These are phyloP conservation scores for Gymnocheta viridis DNA, from an alignment of 2,888 invertebrate species.

Conservation along the genomic window DNA sequence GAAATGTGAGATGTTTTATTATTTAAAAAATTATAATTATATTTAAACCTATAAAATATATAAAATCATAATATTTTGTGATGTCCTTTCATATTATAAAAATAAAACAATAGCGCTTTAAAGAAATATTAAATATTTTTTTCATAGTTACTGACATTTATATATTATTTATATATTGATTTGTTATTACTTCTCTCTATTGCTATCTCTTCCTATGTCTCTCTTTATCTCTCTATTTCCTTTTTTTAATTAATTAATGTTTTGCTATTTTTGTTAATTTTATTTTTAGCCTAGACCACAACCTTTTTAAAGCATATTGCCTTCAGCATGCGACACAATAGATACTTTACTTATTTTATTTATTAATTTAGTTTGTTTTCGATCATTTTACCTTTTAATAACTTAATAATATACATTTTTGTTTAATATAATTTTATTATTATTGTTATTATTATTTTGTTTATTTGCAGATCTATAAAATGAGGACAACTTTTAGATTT, in stretches of 20 bases:
- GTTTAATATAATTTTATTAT: constrained; percentile 62
- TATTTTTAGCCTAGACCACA: constrained; percentile 44
- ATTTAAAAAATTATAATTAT: too few relatives aligned
- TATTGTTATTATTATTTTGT: constrained; percentile 61
- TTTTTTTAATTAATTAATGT: constrained; percentile 1
- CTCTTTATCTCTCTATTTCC: too few relatives aligned
- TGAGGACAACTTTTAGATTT: constrained; percentile 65
- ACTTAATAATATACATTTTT: constrained; percentile 4
- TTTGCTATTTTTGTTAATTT: neutral
- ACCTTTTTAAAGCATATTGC: constrained; percentile 8
- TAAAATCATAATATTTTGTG: too few relatives aligned
- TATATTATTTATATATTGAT: too few relatives aligned
- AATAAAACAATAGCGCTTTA: too few relatives aligned
- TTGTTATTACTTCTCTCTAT: too few relatives aligned
- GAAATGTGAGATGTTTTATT: too few relatives aligned
- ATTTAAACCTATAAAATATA: too few relatives aligned
- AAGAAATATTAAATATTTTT: too few relatives aligned
- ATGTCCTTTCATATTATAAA: too few relatives aligned
- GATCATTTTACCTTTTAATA: constrained; percentile 23
- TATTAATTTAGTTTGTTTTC: constrained; percentile 19
- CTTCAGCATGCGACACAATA: constrained; percentile 43
- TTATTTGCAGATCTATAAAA: constrained; percentile 69
- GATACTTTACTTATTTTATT: constrained; percentile 48
- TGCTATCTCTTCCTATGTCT: too few relatives aligned
- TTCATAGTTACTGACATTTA: too few relatives aligned